Evolutionary conservation across 2,113 vertebrate genomes (phyloP), one percentile per base, ranked within the genome.

Genomic region (Cyprinodon variegatus): DNA sequence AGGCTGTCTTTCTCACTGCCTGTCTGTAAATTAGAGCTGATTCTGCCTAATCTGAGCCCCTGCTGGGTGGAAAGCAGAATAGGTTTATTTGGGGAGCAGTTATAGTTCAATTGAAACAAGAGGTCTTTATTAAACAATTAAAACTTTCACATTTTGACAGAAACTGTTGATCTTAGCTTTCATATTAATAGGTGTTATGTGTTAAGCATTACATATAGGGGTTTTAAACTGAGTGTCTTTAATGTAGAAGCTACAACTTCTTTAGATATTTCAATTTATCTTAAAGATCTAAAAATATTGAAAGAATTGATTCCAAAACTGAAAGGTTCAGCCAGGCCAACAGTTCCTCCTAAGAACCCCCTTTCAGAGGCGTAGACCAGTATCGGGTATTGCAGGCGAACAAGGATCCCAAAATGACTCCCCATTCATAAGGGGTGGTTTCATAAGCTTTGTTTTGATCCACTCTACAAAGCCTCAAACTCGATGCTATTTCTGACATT

Each of bases 21-120:
- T 91, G 81, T 72, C 83, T 84, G 82, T 85, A 88, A 84, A 85
- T 69, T 71, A 73, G 61, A 86, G 79, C 67, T 75, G 22, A 66
- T 82, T 62, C 37, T 65, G 17, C 50, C 72, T 64, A 84, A 74
- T 86, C 57, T 79, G 61, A 88, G 76, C 79, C 83, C 84, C 75
- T 91, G 82, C 48, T 66, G 60, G n/a, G n/a, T 78, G 78, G 73
- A 63, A 73, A 73, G 78, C 50, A 64, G 63, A 53, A 76, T 37
- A 15, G 60, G 43, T 85, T 22, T 74, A 37, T 22, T 41, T 3
- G 29, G 59, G 63, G 11, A 11, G 71, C 36, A 78, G 46, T 14
- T 62, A 57, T 67, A 72, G 65, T 65, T 17, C 53, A 74, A 59
- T 65, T 80, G 76, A 68, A 64, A 70, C 53, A 65, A 68, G 43